phyloP scores from a whole-genome alignment of 2,888 invertebrate species.

The Kuschelorhynchus macadamiae region DNA sequence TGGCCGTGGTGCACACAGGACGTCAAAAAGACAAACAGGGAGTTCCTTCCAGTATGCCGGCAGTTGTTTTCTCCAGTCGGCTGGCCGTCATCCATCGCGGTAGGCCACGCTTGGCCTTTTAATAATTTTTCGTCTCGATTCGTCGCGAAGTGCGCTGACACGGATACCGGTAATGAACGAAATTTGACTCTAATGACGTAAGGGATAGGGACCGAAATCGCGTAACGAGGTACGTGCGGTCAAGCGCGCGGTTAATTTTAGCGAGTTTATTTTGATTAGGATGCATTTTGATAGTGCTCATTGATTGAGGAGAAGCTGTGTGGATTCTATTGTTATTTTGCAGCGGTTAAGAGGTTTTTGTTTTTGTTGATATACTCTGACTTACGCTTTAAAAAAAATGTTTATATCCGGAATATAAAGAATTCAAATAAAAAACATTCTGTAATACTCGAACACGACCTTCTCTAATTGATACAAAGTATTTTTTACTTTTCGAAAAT shows the following conservation, averaged over 20 bases:
- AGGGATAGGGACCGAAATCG: conserved; percentile 21
- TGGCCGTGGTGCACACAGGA: conserved; percentile 32
- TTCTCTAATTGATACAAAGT: no score
- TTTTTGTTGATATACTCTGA: conserved; percentile 21
- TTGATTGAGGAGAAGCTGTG: conserved; percentile 17
- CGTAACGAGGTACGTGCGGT: conserved; percentile 26
- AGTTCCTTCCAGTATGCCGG: conserved; percentile 36
- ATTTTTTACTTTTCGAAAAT: no score
- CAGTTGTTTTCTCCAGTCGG: conserved; percentile 41
- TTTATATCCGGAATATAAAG: no score
- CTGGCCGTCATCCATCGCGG: conserved; percentile 34
- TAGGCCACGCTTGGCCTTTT: conserved; percentile 39
- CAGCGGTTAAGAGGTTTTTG: conserved; percentile 24
- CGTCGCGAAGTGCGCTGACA: conserved; percentile 27
- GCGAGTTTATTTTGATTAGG: conserved; percentile 61
- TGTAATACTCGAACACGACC: no score
- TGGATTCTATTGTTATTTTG: conserved; percentile 8
- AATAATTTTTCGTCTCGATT: conserved; percentile 24
- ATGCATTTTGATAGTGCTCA: conserved; percentile 51
- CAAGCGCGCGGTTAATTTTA: conserved; percentile 53
- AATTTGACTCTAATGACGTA: conserved; percentile 24
- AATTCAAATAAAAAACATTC: no score
- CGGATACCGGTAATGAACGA: conserved; percentile 26
- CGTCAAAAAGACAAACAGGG: conserved; percentile 31
- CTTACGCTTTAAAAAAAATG: not conserved